Evolutionary conservation across 1,140 invertebrate species (phyloP).

Genomic region (Polypedilum vanderplanki): DNA sequence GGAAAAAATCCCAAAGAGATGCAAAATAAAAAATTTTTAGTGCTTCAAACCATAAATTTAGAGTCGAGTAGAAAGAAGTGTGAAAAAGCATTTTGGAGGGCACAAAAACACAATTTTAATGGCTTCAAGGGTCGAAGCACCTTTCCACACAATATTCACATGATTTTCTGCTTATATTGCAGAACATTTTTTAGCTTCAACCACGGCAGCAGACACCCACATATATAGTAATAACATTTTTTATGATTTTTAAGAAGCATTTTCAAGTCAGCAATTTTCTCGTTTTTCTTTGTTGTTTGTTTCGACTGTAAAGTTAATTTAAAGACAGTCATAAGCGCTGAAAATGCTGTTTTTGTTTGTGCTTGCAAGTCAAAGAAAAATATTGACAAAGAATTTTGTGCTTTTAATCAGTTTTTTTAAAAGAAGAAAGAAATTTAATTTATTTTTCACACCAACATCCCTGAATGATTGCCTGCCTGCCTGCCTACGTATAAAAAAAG

Average conservation of each 20-base stretch:
- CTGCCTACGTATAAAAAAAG: too few relatives aligned
- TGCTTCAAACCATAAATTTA: background rate
- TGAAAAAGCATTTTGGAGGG: background rate
- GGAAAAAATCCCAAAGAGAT: background rate
- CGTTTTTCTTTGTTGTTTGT: too few relatives aligned
- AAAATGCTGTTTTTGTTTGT: too few relatives aligned
- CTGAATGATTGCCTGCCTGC: too few relatives aligned
- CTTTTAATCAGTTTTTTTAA: too few relatives aligned
- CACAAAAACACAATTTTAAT: constrained; percentile 1
- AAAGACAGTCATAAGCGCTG: too few relatives aligned
- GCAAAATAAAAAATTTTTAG: background rate
- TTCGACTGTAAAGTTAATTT: too few relatives aligned
- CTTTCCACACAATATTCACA: background rate
- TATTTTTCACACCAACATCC: too few relatives aligned
- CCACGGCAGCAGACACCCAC: too few relatives aligned
- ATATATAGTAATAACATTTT: background rate
- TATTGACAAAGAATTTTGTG: too few relatives aligned
- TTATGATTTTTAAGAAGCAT: background rate
- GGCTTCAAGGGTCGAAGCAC: background rate
- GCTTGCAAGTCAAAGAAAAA: too few relatives aligned
- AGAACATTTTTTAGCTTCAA: background rate
- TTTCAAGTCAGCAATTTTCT: background rate
- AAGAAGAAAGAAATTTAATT: too few relatives aligned
- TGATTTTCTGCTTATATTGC: background rate
- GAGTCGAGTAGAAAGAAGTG: background rate